Conservation (phyloP, 2,113 vertebrate species). For the Budorcas taxicolor region DNA sequence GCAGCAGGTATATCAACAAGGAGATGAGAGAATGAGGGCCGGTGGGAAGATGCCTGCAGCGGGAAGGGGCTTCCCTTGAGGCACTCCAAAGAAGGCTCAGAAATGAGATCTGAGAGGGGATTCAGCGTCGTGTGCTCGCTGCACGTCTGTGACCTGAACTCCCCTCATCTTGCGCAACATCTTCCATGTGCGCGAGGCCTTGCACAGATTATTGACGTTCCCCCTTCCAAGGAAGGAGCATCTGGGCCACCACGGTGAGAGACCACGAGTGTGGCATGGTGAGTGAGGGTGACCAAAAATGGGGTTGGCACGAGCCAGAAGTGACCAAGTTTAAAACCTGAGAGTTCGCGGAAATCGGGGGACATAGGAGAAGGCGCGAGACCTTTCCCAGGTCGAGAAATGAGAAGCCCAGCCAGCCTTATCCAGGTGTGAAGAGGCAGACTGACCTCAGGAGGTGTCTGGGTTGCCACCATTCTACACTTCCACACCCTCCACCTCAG, state of each 20-base stretch:
- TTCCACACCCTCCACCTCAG: neutral
- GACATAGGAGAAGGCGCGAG: neutral
- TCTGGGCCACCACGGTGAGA: rapidly evolving
- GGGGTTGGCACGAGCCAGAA: neutral
- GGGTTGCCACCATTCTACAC: neutral
- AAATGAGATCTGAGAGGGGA: neutral
- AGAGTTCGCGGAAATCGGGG: neutral
- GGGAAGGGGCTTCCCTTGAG: neutral
- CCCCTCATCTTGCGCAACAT: neutral
- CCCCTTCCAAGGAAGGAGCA: neutral
- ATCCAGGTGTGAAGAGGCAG: neutral
- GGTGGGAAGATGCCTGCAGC: rapidly evolving
- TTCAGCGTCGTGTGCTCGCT: neutral
- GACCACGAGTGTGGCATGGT: neutral
- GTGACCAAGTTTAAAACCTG: neutral
- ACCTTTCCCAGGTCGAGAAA: neutral
- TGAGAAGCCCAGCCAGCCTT: neutral
- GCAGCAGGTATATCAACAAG: neutral
- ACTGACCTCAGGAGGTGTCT: neutral
- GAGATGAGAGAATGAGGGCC: neutral
- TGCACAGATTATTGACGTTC: neutral
- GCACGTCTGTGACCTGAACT: neutral
- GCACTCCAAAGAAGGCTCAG: neutral
- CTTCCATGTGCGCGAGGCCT: neutral
- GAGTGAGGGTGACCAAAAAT: neutral